A percentile compares a stretch with the other conserved stretches of the same genome.
Conservation (phyloP, 2,113 vertebrate genomes). For the Cebidichthys violaceus region DNA sequence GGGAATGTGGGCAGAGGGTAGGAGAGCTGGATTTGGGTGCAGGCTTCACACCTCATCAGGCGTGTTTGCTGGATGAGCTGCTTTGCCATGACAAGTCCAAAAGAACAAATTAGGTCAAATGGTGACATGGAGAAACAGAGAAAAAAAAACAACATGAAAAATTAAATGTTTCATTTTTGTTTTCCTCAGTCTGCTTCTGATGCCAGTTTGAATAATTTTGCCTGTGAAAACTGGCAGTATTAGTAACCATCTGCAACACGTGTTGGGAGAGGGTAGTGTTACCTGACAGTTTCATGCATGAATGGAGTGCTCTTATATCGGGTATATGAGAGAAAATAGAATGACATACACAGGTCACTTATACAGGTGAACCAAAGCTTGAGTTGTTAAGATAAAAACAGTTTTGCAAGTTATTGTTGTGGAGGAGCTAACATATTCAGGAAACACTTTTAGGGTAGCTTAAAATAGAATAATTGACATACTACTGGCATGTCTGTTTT, state of each 20-base stretch:
- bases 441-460: conserved; percentile 31
- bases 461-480: conserved; percentile 17
- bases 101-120: conserved; percentile 82
- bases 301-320: conserved; percentile 38
- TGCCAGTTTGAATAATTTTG: conserved; percentile 69
- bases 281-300: conserved; percentile 68
- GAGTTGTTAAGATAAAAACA: conserved; percentile 47
- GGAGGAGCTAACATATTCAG: conserved; percentile 51
- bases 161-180: conserved; percentile 67
- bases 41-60: conserved; percentile 80
- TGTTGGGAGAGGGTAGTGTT: conserved; percentile 51
- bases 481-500: not conserved
- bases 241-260: conserved; percentile 64
- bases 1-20: conserved; percentile 66
- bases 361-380: conserved; percentile 60
- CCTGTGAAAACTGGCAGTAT: conserved; percentile 62
- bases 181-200: conserved; percentile 48
- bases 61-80: conserved; percentile 79
- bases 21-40: conserved; percentile 71
- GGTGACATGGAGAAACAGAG: conserved; percentile 71
- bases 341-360: conserved; percentile 40
- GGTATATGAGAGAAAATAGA: conserved; percentile 44
- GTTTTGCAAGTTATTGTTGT: conserved; percentile 16
- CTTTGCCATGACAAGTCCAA: conserved; percentile 78
- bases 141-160: conserved; percentile 69